These are phyloP conservation scores for Tautogolabrus adspersus DNA, from an alignment of 2,113 vertebrate genomes.

Conservation along the genomic window DNA sequence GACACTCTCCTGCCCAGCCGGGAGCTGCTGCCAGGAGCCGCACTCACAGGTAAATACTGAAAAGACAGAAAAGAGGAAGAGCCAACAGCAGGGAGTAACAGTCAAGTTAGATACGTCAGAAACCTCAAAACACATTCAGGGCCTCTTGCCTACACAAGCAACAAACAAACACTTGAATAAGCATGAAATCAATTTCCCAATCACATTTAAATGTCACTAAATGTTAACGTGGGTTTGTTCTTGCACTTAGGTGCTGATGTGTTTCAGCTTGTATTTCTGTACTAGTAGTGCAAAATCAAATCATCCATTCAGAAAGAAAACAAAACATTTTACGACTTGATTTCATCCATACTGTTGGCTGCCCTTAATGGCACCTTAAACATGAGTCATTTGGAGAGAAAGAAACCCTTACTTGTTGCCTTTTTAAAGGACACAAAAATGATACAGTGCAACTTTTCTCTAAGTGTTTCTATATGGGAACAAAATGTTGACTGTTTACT, in stretches of 20 bases:
- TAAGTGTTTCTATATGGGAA: too few species aligned
- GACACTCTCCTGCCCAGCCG: conserved; percentile 84
- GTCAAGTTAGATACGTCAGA: not conserved
- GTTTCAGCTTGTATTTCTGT: not conserved
- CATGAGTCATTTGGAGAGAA: too few species aligned
- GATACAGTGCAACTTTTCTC: too few species aligned
- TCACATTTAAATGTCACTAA: not conserved
- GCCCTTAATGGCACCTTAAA: too few species aligned
- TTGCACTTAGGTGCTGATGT: not conserved
- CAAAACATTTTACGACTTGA: not conserved
- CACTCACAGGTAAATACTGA: conserved; percentile 81
- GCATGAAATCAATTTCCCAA: not conserved
- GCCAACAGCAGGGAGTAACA: not conserved
- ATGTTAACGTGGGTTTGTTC: conserved; percentile 7
- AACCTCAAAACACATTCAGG: too few species aligned
- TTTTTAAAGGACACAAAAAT: too few species aligned
- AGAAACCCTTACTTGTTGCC: too few species aligned
- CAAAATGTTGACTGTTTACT: too few species aligned
- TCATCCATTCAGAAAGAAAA: not conserved
- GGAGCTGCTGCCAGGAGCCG: conserved; percentile 85
- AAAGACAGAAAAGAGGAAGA: not conserved
- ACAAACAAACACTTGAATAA: not conserved
- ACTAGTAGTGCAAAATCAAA: not conserved
- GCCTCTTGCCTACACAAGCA: not conserved
- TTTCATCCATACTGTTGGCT: not conserved